Base-by-base conservation (phyloP, 2,797 vertebrate genomes). In the Hybognathus amarus region DNA sequence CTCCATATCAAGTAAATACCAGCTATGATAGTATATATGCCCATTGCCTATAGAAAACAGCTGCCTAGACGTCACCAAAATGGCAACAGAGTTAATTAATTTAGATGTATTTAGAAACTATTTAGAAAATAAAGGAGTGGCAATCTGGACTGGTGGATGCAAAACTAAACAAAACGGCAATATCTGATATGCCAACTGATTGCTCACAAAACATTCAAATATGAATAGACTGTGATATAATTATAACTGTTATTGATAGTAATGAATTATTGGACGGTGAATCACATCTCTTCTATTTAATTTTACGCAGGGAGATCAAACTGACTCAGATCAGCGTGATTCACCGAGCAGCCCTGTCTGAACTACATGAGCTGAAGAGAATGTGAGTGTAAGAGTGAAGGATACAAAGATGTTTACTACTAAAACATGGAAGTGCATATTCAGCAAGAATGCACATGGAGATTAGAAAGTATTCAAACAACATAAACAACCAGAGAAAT, bases 241-340 rank as follows among this genome's bases (percentile, higher is more conserved):
- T 56, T 76, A 33, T 83, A 83, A 52, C 47, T 82, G 17, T 50
- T 36, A 33, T 3, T 78, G 69, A 38, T 64, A 40, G 61, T 22
- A 74, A 82, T 38, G 54, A 56, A 40, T 61, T 61, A 17, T 12
- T 77, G 27, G 30, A 77, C 24, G 54, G 50, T 78, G 22, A 83
- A 59, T 68, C 50, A 59, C 30, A 70, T 83, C 75, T 83, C 52
- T 50, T 83, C 74, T 77, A 5, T 85, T 6, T 79, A 22, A 69
- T 76, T 83, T 30, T 86, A 63, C 18, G 50, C 83, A 91, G 90
- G 68, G 83, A 83, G 79, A 82, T 91, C 75, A 91, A 87, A 83
- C 80, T 83, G 82, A 91, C 89, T 68, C 77, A 87, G 85, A 83
- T 91, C 61, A 77, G 24, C 0, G 79, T 77, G 59, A 52, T 91